phyloP scores from a whole-genome alignment of 2,113 vertebrate genomes.

The Platycercus adscitus region DNA sequence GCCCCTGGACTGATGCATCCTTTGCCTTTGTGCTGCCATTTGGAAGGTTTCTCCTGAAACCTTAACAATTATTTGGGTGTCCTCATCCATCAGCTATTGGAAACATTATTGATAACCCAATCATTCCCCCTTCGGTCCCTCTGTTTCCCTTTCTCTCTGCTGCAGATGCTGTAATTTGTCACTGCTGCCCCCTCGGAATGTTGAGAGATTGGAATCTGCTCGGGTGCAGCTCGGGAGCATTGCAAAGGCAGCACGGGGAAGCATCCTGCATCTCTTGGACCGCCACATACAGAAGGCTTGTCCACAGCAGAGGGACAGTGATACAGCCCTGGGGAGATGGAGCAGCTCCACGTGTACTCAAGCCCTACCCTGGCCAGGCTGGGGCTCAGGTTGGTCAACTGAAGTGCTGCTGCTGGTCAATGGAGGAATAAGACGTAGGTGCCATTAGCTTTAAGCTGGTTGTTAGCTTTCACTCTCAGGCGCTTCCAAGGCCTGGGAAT shows the following conservation, averaged over 20 bases:
- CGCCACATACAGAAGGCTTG: accelerated
- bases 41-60: neutral
- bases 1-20: neutral
- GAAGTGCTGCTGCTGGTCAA: neutral
- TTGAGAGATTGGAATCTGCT: neutral
- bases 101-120: constrained; percentile 39
- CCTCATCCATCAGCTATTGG: constrained; percentile 44
- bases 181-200: neutral
- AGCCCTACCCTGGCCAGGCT: neutral
- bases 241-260: neutral
- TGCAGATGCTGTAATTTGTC: constrained; percentile 28
- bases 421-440: neutral
- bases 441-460: neutral
- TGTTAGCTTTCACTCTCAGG: neutral
- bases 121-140: constrained; percentile 2
- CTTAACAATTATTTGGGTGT: neutral
- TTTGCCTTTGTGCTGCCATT: neutral
- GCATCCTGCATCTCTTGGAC: neutral
- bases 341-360: neutral
- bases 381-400: neutral
- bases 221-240: neutral
- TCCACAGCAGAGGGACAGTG: neutral
- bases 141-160: neutral
- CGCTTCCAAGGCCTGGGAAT: neutral
- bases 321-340: neutral